phyloP scores from a whole-genome alignment of 2,888 invertebrate genomes.

The Chrysina gloriosa region DNA sequence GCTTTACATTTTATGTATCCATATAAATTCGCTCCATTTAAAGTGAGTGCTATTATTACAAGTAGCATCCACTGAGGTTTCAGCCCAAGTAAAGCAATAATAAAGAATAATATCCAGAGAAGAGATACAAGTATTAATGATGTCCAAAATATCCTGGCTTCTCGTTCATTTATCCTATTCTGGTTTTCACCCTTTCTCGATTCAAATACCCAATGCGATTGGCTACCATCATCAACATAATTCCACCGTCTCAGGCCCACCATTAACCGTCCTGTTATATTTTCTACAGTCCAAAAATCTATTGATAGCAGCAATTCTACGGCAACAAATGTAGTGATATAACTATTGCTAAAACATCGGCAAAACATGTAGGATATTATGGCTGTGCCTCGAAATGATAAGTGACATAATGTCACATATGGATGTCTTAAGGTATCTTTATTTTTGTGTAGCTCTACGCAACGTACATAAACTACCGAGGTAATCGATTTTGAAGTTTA shows the following conservation, averaged over 20 bases:
- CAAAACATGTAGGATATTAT: constrained; percentile 91
- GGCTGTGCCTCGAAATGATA: constrained; percentile 87
- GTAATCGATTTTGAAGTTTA: no score
- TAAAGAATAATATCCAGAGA: constrained; percentile 88
- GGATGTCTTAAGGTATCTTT: constrained; percentile 75
- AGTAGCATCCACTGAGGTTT: constrained; percentile 94
- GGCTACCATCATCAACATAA: constrained; percentile 96
- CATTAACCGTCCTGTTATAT: constrained; percentile 92
- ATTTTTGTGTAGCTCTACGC: constrained; percentile 73
- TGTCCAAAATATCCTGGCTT: constrained; percentile 94
- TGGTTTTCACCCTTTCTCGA: constrained; percentile 81
- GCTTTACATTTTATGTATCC: constrained; percentile 98
- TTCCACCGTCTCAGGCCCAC: constrained; percentile 99
- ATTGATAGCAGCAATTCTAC: constrained; percentile 91
- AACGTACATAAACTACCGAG: no score
- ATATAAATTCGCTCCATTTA: constrained; percentile 94
- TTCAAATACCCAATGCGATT: constrained; percentile 98
- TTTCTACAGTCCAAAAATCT: constrained; percentile 99
- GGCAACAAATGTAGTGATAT: constrained; percentile 95
- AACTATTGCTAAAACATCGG: constrained; percentile 89
- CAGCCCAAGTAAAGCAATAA: constrained; percentile 86
- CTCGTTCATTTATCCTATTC: constrained; percentile 83
- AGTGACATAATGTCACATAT: constrained; percentile 90
- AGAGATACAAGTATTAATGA: constrained; percentile 87
- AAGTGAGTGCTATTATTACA: constrained; percentile 86